Evolutionary conservation across 2,888 invertebrate genomes (phyloP).

Genomic region (Andrena haemorrhoa): DNA sequence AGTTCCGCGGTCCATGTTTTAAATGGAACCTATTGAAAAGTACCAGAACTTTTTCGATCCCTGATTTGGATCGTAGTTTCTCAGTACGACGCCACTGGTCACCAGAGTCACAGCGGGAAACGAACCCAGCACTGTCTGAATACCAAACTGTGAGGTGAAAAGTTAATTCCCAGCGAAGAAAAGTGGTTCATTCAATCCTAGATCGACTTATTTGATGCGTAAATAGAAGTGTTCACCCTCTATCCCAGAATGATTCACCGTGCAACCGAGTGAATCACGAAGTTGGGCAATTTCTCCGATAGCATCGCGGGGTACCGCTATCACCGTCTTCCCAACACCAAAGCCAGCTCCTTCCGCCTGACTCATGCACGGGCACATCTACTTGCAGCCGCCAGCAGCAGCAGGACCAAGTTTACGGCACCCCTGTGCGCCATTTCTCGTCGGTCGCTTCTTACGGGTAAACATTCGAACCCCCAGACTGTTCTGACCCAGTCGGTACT

Average conservation of each 20-base stretch:
- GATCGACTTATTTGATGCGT: not conserved
- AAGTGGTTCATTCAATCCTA: not conserved
- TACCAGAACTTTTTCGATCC: too few species aligned
- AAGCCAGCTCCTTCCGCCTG: constrained; percentile 2
- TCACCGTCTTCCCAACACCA: not conserved
- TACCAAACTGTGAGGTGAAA: too few species aligned
- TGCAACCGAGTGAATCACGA: constrained; percentile 8
- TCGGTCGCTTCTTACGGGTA: not conserved
- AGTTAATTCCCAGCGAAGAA: not conserved
- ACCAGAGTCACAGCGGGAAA: too few species aligned
- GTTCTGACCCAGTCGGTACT: not conserved
- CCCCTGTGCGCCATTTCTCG: not conserved
- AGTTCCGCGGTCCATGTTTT: too few species aligned
- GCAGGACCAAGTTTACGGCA: not conserved
- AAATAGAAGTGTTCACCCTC: not conserved
- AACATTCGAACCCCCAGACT: constrained; percentile 7
- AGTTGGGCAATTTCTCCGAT: not conserved
- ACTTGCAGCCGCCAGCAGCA: not conserved
- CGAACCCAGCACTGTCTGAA: too few species aligned
- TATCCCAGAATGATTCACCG: not conserved
- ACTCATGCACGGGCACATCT: constrained; percentile 18
- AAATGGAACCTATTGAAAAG: too few species aligned
- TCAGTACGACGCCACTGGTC: too few species aligned
- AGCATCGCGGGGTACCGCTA: not conserved
- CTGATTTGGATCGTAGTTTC: too few species aligned